Evolutionary conservation across 2,888 invertebrate species (phyloP).

Genomic region (Amiota communis): DNA sequence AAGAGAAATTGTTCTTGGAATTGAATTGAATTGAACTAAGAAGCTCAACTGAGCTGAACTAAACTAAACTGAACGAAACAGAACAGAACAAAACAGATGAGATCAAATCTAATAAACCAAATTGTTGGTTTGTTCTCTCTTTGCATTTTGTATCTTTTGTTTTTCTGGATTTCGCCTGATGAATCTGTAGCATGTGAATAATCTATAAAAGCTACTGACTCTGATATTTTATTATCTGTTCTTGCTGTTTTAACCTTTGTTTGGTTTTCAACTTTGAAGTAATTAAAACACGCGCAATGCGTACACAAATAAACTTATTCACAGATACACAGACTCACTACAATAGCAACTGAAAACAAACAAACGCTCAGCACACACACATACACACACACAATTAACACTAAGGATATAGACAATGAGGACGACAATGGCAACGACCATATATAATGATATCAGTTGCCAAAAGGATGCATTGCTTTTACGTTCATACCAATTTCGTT

Average conservation of each 20-base stretch:
- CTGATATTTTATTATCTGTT: not conserved
- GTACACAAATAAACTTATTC: constrained; percentile 19
- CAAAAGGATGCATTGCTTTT: not conserved
- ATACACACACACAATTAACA: not conserved
- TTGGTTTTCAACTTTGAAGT: constrained; percentile 7
- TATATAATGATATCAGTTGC: not conserved
- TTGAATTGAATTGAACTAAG: not conserved
- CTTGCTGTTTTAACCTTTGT: not conserved
- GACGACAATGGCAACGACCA: not conserved
- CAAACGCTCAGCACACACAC: not conserved
- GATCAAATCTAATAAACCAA: not conserved
- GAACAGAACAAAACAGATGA: not conserved
- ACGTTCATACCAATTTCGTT: not conserved
- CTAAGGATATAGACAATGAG: not conserved
- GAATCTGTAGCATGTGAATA: not conserved
- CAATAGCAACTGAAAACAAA: not conserved
- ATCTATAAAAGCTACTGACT: not conserved
- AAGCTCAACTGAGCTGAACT: too few relatives aligned
- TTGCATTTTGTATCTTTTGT: too few relatives aligned
- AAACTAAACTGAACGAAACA: not conserved
- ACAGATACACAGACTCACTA: not conserved
- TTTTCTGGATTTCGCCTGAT: not conserved
- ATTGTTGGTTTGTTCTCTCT: not conserved
- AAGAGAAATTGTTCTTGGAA: not conserved
- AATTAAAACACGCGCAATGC: constrained; percentile 18